phyloP scores from a whole-genome alignment of 2,888 invertebrate genomes.

The Euphydryas editha region DNA sequence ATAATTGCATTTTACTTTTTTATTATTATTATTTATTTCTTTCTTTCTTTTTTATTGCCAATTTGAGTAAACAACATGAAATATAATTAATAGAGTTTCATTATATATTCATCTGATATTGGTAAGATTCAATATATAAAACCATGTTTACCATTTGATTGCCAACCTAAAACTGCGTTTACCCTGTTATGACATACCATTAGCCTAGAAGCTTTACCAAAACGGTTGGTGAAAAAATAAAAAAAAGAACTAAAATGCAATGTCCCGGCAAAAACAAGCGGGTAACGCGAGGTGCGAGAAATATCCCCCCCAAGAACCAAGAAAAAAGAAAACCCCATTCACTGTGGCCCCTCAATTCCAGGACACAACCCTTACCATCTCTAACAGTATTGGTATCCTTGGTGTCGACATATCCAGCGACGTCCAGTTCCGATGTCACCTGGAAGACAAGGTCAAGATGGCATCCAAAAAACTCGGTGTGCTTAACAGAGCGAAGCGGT shows the following conservation, averaged over 20 bases:
- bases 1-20: neutral
- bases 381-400: too few species aligned
- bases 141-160: constrained; percentile 1
- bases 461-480: too few species aligned
- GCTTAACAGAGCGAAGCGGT: too few species aligned
- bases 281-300: constrained; percentile 70
- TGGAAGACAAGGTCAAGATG: too few species aligned
- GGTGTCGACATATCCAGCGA: too few species aligned
- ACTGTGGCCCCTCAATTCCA: too few species aligned
- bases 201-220: constrained; percentile 25
- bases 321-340: too few species aligned
- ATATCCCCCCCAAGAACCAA: too few species aligned
- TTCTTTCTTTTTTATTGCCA: too few species aligned
- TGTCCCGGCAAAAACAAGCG: constrained; percentile 51
- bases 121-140: neutral
- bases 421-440: too few species aligned
- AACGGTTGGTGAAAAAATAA: constrained; percentile 1
- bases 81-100: neutral
- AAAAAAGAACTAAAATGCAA: constrained; percentile 51
- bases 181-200: constrained; percentile 27
- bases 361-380: too few species aligned
- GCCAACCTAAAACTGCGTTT: constrained; percentile 26
- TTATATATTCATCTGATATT: neutral
- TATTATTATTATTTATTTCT: neutral
- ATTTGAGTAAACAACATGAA: neutral